Conservation (phyloP, 2,888 invertebrate species). For the Drosophila macrospina region DNA sequence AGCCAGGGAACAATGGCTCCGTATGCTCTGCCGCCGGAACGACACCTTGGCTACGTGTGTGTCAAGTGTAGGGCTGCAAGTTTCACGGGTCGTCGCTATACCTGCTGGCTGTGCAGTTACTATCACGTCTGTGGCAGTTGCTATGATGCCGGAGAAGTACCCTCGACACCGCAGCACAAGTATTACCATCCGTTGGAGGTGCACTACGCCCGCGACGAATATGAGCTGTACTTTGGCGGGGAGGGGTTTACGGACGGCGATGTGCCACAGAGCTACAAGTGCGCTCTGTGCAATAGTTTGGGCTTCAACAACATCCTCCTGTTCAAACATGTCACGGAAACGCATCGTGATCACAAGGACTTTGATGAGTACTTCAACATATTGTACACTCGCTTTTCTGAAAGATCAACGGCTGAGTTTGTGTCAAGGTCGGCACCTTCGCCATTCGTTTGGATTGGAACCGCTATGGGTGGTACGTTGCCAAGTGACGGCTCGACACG, state of each 20-base stretch:
- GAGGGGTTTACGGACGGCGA: constrained; percentile 31
- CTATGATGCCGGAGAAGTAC: constrained; percentile 32
- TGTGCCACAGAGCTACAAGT: constrained; percentile 60
- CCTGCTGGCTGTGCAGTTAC: constrained; percentile 46
- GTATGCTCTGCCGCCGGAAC: constrained; percentile 22
- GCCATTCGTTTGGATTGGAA: background rate
- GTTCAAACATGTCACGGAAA: constrained; percentile 28
- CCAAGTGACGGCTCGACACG: background rate
- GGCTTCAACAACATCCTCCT: constrained; percentile 33
- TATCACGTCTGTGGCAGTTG: constrained; percentile 58
- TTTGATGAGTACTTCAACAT: constrained; percentile 35
- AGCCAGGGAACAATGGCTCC: constrained; percentile 6
- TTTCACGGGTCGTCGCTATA: constrained; percentile 58
- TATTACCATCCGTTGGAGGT: constrained; percentile 58
- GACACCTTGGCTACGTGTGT: constrained; percentile 54
- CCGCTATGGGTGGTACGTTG: background rate
- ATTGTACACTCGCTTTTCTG: constrained; percentile 13
- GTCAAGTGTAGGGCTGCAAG: constrained; percentile 22
- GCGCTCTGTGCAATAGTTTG: constrained; percentile 37
- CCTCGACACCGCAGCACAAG: constrained; percentile 30
- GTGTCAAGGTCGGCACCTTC: background rate
- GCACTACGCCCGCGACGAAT: constrained; percentile 46
- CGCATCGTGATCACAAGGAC: constrained; percentile 38
- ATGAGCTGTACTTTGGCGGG: constrained; percentile 46
- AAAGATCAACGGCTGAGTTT: background rate